Conservation (phyloP, 2,113 vertebrate species). For the Ochotona curzoniae region DNA sequence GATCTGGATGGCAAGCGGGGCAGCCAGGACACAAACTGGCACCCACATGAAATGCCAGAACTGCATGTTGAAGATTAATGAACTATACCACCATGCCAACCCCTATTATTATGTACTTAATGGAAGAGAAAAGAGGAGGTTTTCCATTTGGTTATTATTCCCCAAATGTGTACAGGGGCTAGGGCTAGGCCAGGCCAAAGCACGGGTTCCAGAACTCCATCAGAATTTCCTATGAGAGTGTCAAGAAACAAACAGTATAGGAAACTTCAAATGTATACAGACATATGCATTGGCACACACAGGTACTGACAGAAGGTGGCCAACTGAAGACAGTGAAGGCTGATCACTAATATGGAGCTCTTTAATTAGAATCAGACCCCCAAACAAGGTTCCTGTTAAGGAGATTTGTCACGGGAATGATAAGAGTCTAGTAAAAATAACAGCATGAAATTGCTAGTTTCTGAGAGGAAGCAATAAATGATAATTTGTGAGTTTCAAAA, state of each 20-base stretch:
- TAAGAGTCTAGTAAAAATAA: slow-evolving; percentile 79
- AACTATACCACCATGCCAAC: no score
- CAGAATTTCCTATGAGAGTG: no score
- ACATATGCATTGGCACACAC: background rate
- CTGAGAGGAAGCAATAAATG: slow-evolving; percentile 76
- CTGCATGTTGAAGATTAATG: no score
- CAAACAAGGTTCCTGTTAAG: slow-evolving; percentile 65
- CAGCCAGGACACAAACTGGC: no score
- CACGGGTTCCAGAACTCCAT: no score
- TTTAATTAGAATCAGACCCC: slow-evolving; percentile 74
- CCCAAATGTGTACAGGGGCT: no score
- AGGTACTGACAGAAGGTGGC: background rate
- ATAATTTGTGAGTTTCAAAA: slow-evolving; percentile 66
- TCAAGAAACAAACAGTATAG: no score
- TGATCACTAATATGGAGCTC: slow-evolving; percentile 45
- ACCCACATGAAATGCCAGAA: no score
- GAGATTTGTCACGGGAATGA: slow-evolving; percentile 54
- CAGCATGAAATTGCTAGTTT: slow-evolving; percentile 79
- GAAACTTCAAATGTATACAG: background rate
- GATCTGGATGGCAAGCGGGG: no score
- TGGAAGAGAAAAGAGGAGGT: background rate
- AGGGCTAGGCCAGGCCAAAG: no score
- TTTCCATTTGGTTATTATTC: no score
- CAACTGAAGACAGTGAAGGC: background rate
- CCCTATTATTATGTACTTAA: no score